Evolutionary conservation across 2,888 invertebrate species (phyloP), one percentile per base, ranked within the genome.

Genomic region (Eutolmus rufibarbis): DNA sequence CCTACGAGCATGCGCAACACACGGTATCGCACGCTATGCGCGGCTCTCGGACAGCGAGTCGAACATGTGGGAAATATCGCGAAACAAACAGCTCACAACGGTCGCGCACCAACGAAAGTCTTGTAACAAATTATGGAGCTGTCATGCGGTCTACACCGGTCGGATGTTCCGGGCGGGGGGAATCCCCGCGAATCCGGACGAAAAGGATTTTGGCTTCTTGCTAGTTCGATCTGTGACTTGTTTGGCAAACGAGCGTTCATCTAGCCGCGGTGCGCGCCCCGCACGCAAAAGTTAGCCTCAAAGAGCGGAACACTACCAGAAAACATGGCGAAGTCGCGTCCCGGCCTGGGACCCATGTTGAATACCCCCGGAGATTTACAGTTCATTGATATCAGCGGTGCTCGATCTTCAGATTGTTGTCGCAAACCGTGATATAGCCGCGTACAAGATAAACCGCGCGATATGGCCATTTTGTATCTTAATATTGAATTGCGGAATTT

Each of bases 41-140:
- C 86, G 43, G 40, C 56, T 57, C 86, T 57, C 78, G 79, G 81
- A 87, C 46, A 79, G 40, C 51, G 23, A 56, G 74, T 85, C 43
- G 78, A 79, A 86, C 78, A 86, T 79, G 43, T 86, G 86, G 78
- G 86, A 86, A 86, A 86, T 86, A 86, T 86, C 86, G 66, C 78
- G 78, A 79, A 86, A 66, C 57, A 86, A 79, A 86, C 86, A 77
- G 78, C 40, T 78, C 86, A 86, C 77, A 86, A 77, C 56, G 78
- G 16, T 66, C 77, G 23, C 34, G 77, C 40, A 40, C 86, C 86
- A 77, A 51, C 51, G 51, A 77, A 87, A 87, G 34, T 81, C 86
- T 88, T 88, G 88, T 87, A 88, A 88, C 88, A 88, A 88, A 88
- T 88, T 88, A 88, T 88, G 88, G 87, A 88, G 88, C 88, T 88